Evolutionary conservation across 2,113 vertebrate species (phyloP), one percentile per base, ranked within the genome.

Genomic region (Erinaceus europaeus): DNA sequence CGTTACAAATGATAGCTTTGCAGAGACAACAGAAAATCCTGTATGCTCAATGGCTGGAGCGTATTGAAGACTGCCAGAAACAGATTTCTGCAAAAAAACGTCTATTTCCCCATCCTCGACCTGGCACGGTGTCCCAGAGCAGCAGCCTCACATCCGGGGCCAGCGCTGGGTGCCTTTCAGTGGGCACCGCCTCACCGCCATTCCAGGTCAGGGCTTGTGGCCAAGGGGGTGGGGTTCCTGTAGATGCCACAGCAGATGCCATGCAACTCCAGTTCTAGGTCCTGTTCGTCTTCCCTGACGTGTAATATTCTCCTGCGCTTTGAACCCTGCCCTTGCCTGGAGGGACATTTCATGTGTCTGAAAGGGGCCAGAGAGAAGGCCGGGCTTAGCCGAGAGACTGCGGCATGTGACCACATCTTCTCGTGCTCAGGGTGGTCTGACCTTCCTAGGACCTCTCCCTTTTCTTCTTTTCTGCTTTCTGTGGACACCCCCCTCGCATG

Each of bases 1-100:
- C 55, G 89, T 90, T 92, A 93, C 94, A 95, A 95, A 94, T 95
- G 86, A 91, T 84, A 84, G 90, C 92, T 89, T 73, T 86, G 92
- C 90, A 93, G 87, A 91, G 90, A 95, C 84, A 94, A 93, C 74
- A 88, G 88, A 88, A 94, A 92, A 94, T 89, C 81, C 89, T 90
- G 84, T 88, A 77, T 25, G 85, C 87, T 91, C 88, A 72, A 94
- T 85, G 77, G 67, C 90, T 50, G 5, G 18, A 17, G 20, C 86
- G 69, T 94, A 91, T 42, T 84, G 90, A 81, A 84, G 75, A 90
- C 74, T 91, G 80, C 91, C 42, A 92, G 85, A 79, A 93, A 76
- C 55, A 87, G 83, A 79, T 91, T 20, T 20, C 89, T 83, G 29
- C 76, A 89, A 87, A 89, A 87, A 90, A 93, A 76, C 34, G 53